Conservation (phyloP, 2,797 vertebrate species). For the Semotilus atromaculatus region DNA sequence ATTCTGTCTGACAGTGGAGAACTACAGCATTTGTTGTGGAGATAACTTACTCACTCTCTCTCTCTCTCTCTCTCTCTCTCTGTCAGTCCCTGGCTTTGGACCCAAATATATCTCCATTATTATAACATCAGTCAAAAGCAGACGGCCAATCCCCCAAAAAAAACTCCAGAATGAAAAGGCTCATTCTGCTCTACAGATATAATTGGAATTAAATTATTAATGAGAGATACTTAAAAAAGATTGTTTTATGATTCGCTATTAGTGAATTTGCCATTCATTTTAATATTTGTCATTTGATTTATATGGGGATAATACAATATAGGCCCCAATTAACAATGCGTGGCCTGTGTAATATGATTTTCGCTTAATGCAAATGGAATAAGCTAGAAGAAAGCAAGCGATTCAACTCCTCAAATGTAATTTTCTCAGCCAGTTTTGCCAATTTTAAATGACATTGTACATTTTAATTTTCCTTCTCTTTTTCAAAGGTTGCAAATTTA, state of each 20-base stretch:
- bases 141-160: conserved; percentile 39
- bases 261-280: conserved; percentile 92
- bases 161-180: conserved; percentile 67
- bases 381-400: conserved; percentile 78
- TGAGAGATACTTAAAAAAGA: conserved; percentile 89
- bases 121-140: conserved; percentile 65
- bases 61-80: background rate
- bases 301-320: conserved; percentile 91
- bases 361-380: conserved; percentile 86
- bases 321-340: conserved; percentile 90
- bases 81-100: conserved; percentile 36
- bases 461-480: conserved; percentile 81
- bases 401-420: conserved; percentile 88
- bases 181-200: conserved; percentile 81
- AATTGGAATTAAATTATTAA: conserved; percentile 95
- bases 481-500: conserved; percentile 84
- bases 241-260: conserved; percentile 92
- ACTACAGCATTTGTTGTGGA: no score
- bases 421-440: conserved; percentile 84
- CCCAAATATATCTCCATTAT: conserved; percentile 67
- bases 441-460: conserved; percentile 88
- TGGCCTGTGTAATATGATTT: conserved; percentile 89
- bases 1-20: conserved; percentile 73
- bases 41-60: background rate
- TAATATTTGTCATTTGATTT: conserved; percentile 93